Evolutionary conservation across 2,888 invertebrate genomes (phyloP).

Genomic region (Protonemura montana): DNA sequence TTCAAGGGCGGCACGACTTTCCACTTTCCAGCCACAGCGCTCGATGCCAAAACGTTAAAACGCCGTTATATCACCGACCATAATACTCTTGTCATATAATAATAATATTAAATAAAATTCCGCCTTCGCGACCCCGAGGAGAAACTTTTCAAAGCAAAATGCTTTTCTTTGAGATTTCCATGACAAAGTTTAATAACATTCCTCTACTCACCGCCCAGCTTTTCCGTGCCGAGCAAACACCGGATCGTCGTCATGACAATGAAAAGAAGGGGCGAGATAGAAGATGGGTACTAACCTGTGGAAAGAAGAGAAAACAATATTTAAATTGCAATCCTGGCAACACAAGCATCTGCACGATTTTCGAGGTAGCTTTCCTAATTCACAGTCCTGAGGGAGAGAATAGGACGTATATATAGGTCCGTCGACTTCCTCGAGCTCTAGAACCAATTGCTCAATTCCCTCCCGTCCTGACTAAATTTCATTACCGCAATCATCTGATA

Average conservation of each 20-base stretch:
- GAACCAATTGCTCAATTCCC: neutral
- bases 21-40: neutral
- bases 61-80: neutral
- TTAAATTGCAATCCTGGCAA: constrained; percentile 4
- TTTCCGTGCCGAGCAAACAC: neutral
- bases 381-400: neutral
- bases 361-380: neutral
- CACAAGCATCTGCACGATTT: neutral
- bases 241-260: constrained; percentile 1
- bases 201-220: neutral
- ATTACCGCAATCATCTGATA: neutral
- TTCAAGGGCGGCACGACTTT: too few relatives aligned
- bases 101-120: constrained; percentile 12
- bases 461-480: neutral
- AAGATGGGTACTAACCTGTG: neutral
- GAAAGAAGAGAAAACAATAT: constrained; percentile 7
- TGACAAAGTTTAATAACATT: constrained; percentile 12
- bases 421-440: neutral
- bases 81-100: constrained; percentile 12
- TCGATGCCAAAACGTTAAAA: neutral
- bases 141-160: constrained; percentile 7
- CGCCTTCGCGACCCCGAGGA: neutral
- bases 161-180: constrained; percentile 12
- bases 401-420: neutral
- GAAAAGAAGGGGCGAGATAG: neutral